These are phyloP conservation scores for Gobionotothen gibberifrons DNA, from an alignment of 2,797 vertebrate genomes.

Conservation along the genomic window DNA sequence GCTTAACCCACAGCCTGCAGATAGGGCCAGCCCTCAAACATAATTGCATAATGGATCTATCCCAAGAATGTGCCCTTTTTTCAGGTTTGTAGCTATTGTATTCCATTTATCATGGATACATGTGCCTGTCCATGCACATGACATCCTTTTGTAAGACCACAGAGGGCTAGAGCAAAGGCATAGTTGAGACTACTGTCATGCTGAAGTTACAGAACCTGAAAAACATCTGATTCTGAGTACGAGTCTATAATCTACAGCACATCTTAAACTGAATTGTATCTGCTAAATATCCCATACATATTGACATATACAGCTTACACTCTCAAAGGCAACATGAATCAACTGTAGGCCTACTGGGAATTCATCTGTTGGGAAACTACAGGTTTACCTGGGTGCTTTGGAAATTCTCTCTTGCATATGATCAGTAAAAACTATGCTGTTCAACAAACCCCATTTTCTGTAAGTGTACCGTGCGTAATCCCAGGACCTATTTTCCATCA, in stretches of 20 bases:
- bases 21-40: constrained; percentile 29
- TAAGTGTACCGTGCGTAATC: neutral
- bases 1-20: constrained; percentile 36
- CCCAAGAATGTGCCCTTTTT: constrained; percentile 31
- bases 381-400: neutral
- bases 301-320: neutral
- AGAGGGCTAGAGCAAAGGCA: neutral
- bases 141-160: constrained; percentile 80
- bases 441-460: constrained; percentile 4
- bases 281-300: neutral
- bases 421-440: neutral
- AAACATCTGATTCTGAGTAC: neutral
- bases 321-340: neutral
- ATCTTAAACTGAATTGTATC: neutral
- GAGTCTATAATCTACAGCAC: neutral
- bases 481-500: constrained; percentile 29
- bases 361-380: neutral
- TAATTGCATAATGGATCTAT: constrained; percentile 49
- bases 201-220: constrained; percentile 14
- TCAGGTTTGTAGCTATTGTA: constrained; percentile 59
- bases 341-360: neutral
- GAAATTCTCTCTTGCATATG: constrained; percentile 13
- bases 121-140: constrained; percentile 73
- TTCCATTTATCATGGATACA: constrained; percentile 83
- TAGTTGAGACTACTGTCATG: neutral